Evolutionary conservation across 2,113 vertebrate species (phyloP).

Genomic region (Ophiodon elongatus): DNA sequence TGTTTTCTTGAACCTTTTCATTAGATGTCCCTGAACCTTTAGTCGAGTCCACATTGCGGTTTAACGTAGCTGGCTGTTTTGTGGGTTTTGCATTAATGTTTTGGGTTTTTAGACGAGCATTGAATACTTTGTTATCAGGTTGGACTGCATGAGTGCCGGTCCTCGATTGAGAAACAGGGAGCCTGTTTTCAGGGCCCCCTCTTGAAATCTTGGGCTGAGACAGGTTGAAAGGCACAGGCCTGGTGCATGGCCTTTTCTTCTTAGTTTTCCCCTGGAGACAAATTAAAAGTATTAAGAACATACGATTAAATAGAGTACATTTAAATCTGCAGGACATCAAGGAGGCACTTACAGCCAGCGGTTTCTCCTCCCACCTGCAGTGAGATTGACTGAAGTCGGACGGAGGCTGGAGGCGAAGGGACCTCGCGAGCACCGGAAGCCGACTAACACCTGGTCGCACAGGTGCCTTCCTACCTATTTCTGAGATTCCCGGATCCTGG

Average conservation of each 20-base stretch:
- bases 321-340: neutral
- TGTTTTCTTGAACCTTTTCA: slow-evolving; percentile 6
- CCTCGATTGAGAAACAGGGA: neutral
- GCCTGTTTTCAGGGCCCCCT: slow-evolving; percentile 8
- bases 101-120: slow-evolving; percentile 36
- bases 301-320: neutral
- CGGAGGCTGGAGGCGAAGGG: slow-evolving; percentile 57
- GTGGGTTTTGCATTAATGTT: slow-evolving; percentile 15
- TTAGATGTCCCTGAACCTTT: slow-evolving; percentile 4
- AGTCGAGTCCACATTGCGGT: neutral
- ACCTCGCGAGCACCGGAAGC: slow-evolving; percentile 81
- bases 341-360: slow-evolving; percentile 73
- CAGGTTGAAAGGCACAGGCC: slow-evolving; percentile 81
- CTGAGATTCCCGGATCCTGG: slow-evolving; percentile 65
- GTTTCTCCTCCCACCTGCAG: slow-evolving; percentile 79
- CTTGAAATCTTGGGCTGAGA: slow-evolving; percentile 64
- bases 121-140: slow-evolving; percentile 1
- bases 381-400: slow-evolving; percentile 64
- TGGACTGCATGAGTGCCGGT: slow-evolving; percentile 4
- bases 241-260: slow-evolving; percentile 78
- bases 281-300: neutral
- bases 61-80: slow-evolving; percentile 11
- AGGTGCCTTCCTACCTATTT: slow-evolving; percentile 35
- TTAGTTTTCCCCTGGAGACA: slow-evolving; percentile 76
- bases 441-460: slow-evolving; percentile 67